These are phyloP conservation scores for Anagrus nilaparvatae DNA, from an alignment of 1,140 invertebrate genomes.

Conservation along the genomic window DNA sequence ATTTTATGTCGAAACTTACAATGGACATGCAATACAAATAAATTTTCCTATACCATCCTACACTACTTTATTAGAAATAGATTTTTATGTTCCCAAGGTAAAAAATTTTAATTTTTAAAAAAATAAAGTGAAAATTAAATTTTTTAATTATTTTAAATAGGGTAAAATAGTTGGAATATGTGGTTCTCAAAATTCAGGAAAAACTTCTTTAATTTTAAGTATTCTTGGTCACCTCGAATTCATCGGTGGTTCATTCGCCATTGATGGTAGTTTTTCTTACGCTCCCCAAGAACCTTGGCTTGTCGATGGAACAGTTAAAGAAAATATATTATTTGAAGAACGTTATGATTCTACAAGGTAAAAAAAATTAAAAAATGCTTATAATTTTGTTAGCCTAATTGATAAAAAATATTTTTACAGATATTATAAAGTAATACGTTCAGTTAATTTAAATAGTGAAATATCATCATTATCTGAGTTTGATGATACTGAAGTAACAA, in stretches of 20 bases:
- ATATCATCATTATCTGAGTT: constrained; percentile 1
- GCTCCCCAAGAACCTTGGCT: constrained; percentile 53
- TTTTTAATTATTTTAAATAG: constrained; percentile 27
- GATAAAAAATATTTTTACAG: too few species aligned
- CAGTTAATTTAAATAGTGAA: neutral
- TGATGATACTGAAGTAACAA: constrained; percentile 4
- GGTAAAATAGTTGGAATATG: constrained; percentile 49
- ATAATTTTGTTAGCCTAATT: too few species aligned
- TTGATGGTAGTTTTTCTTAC: constrained; percentile 46
- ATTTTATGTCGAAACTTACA: constrained; percentile 5
- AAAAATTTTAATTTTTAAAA: neutral
- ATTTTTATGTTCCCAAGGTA: constrained; percentile 22
- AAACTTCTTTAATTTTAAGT: constrained; percentile 49
- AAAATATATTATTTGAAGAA: constrained; percentile 54
- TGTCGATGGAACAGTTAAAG: constrained; percentile 48
- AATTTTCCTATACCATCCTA: constrained; percentile 1
- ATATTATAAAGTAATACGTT: neutral
- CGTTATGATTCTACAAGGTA: constrained; percentile 39
- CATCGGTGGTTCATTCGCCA: constrained; percentile 38
- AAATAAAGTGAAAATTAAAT: neutral
- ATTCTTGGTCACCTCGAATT: constrained; percentile 45
- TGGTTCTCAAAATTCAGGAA: constrained; percentile 54
- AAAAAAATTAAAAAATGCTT: too few species aligned
- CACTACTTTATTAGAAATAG: constrained; percentile 13
- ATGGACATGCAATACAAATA: neutral